These are phyloP conservation scores for Ptilodon capucinus DNA, from an alignment of 2,888 invertebrate genomes.

Conservation along the genomic window DNA sequence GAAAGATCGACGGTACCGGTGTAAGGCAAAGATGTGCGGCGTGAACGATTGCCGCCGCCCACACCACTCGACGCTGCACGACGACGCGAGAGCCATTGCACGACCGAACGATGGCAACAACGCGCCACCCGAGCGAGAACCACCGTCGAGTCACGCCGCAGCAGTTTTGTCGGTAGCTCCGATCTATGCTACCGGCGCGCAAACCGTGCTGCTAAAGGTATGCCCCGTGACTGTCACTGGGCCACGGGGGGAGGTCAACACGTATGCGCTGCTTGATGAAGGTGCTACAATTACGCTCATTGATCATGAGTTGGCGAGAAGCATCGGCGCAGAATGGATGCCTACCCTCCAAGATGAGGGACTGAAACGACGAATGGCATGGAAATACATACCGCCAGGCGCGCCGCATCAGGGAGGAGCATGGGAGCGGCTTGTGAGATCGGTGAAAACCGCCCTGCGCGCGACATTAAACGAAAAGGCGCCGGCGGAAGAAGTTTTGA, in stretches of 20 bases:
- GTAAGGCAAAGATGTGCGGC: neutral
- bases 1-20: neutral
- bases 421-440: too few relatives aligned
- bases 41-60: neutral
- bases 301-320: neutral
- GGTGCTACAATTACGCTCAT: slow-evolving; percentile 11
- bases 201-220: slow-evolving; percentile 3
- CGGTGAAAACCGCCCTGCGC: too few relatives aligned
- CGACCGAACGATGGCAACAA: too few relatives aligned
- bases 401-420: too few relatives aligned
- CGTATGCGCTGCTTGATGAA: slow-evolving; percentile 13
- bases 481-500: neutral
- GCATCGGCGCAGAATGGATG: slow-evolving; percentile 1
- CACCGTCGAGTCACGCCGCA: too few relatives aligned
- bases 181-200: neutral
- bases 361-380: too few relatives aligned
- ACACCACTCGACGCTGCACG: neutral
- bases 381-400: too few relatives aligned
- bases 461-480: too few relatives aligned
- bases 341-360: too few relatives aligned
- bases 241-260: slow-evolving; percentile 2
- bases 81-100: too few relatives aligned
- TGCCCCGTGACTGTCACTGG: slow-evolving; percentile 5
- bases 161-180: neutral
- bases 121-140: too few relatives aligned